These are phyloP conservation scores for Chanos chanos DNA, from an alignment of 2,797 vertebrate species.

Conservation along the genomic window DNA sequence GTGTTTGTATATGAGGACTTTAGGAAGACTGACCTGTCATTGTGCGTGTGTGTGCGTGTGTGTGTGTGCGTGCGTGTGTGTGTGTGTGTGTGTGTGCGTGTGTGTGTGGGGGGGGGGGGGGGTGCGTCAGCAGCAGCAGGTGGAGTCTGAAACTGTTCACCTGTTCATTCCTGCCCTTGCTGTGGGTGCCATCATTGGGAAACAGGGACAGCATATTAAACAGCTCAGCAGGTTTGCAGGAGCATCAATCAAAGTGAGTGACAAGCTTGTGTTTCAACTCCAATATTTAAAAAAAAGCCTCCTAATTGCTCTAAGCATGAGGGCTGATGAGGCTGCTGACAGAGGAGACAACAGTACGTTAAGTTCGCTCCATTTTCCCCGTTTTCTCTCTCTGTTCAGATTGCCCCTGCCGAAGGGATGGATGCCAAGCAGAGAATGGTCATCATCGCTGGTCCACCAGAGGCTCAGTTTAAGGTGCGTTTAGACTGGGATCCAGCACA, in stretches of 20 bases:
- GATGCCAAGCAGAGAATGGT: slow-evolving; percentile 96
- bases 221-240: slow-evolving; percentile 97
- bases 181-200: slow-evolving; percentile 97
- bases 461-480: slow-evolving; percentile 99
- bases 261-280: too few relatives aligned
- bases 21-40: too few relatives aligned
- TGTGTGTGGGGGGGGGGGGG: background rate
- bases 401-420: slow-evolving; percentile 91
- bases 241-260: slow-evolving; percentile 94
- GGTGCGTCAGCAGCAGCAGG: slow-evolving; percentile 76
- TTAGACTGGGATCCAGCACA: too few relatives aligned
- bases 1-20: too few relatives aligned
- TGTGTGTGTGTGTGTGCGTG: background rate
- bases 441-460: slow-evolving; percentile 93
- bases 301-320: too few relatives aligned
- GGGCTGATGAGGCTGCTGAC: too few relatives aligned
- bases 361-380: background rate
- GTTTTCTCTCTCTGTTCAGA: slow-evolving; percentile 64
- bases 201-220: slow-evolving; percentile 99
- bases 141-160: slow-evolving; percentile 94
- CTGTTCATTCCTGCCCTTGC: slow-evolving; percentile 96
- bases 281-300: too few relatives aligned
- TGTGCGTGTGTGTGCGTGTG: slow-evolving; percentile 4
- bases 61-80: background rate
- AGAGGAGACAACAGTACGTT: too few relatives aligned